A percentile compares a stretch with the other conserved stretches of the same genome.
Evolutionary conservation across 2,888 invertebrate genomes (phyloP).

Genomic region (Ennomos fuscantarius): DNA sequence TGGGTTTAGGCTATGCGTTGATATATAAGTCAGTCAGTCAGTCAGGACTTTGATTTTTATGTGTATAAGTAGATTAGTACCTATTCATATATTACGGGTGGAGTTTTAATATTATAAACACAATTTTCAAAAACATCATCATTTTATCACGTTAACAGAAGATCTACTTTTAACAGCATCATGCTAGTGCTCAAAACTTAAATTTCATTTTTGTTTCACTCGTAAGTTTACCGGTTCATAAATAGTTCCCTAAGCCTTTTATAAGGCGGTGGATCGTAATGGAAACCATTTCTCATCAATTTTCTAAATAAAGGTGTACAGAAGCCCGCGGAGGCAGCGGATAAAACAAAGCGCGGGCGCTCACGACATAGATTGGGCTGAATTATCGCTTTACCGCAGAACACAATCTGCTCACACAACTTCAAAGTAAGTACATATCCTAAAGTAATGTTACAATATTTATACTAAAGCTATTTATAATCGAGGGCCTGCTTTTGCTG

Average conservation of each 20-base stretch:
- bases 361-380: constrained; percentile 85
- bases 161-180: too few species aligned
- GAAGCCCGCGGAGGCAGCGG: constrained; percentile 69
- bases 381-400: constrained; percentile 85
- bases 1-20: too few species aligned
- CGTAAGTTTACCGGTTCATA: constrained; percentile 3
- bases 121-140: too few species aligned
- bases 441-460: constrained; percentile 16
- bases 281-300: constrained; percentile 85
- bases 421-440: constrained; percentile 24
- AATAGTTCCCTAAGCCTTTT: constrained; percentile 52
- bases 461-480: neutral
- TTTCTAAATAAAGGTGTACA: constrained; percentile 85
- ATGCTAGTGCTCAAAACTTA: too few species aligned
- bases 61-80: too few species aligned
- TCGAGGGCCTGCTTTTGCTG: too few species aligned
- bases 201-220: neutral
- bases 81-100: too few species aligned
- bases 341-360: constrained; percentile 82
- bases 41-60: too few species aligned
- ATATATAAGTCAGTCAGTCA: too few species aligned
- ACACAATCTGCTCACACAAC: constrained; percentile 71
- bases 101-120: too few species aligned
- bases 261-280: constrained; percentile 81
- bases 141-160: too few species aligned